Base-by-base conservation (phyloP, 2,113 vertebrate genomes). In the Rynchops niger region DNA sequence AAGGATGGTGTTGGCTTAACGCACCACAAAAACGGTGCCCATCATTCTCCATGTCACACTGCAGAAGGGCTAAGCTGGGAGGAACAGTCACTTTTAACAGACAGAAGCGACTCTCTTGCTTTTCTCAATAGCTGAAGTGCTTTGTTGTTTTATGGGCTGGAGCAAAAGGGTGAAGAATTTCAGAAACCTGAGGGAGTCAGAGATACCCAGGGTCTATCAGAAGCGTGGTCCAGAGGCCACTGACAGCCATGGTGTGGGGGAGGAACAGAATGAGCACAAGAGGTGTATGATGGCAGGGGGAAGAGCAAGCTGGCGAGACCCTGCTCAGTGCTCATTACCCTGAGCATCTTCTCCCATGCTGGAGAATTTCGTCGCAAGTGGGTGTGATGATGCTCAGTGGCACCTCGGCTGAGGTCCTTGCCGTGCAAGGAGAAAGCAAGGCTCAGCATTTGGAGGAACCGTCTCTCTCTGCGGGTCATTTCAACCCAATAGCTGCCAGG, bases 281-380 rank as follows among this genome's bases (percentile, higher is more conserved):
- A 79, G 3, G 5, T 19, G 4, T 19, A 22, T 2, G 5, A 69
- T 32, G 19, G 34, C 53, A 77, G 58, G 38, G 36, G 20, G 22
- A 36, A 79, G 76, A 88, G 29, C 42, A 88, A 62, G 38, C 23
- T 86, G 83, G 23, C 0, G 2, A 88, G 79, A 59, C 23, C 10
- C 30, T 58, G 23, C 78, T 71, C 2, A 3, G 9, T 0, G 0
- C 29, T 59, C 1, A 0, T 53, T 50, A 59, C 3, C 22, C n/a
- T 1, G 3, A 69, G 47, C 32, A 42, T 63, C 36, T 63, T 30
- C 27, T 21, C n/a, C 22, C 29, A 2, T 2, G 40, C 65, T 34
- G 42, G 43, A 67, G 32, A 56, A 77, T 67, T 63, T 25, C 9
- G 7, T 65, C 2, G 1, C 0, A 0, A 22, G 14, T 40, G 30